Conservation (phyloP, 2,888 invertebrate species). For the Rhagophthalmus giganteus region DNA sequence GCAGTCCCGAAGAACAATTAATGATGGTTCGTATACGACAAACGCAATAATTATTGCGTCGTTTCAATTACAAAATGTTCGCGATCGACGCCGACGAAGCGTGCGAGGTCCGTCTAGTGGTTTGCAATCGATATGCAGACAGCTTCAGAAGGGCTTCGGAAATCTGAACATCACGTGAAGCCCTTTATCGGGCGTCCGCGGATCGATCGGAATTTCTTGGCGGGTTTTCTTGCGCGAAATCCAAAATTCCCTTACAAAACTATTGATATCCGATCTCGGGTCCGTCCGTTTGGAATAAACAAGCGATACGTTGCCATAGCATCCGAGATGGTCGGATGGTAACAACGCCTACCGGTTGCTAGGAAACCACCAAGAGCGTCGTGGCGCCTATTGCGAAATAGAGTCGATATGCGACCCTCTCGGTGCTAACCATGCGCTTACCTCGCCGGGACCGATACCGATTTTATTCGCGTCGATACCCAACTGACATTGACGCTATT, state of each 20-base stretch:
- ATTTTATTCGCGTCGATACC: conserved; percentile 35
- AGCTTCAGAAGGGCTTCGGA: conserved; percentile 38
- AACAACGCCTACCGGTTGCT: conserved; percentile 47
- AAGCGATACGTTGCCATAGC: conserved; percentile 48
- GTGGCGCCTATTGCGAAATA: conserved; percentile 48
- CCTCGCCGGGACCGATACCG: conserved; percentile 38
- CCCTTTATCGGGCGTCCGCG: conserved; percentile 30
- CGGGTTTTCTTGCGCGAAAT: conserved; percentile 26
- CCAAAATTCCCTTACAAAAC: conserved; percentile 27
- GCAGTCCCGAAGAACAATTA: conserved; percentile 46
- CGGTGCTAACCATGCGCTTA: conserved; percentile 46
- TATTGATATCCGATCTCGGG: conserved; percentile 38
- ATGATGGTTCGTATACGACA: conserved; percentile 45
- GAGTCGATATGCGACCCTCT: conserved; percentile 50
- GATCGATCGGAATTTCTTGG: conserved; percentile 28
- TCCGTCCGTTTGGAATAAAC: conserved; percentile 32
- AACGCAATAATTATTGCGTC: too few relatives aligned
- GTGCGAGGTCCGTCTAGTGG: conserved; percentile 26
- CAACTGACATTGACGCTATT: conserved; percentile 35
- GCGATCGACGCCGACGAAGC: conserved; percentile 24
- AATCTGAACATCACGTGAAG: conserved; percentile 34
- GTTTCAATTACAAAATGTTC: too few relatives aligned
- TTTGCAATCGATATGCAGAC: conserved; percentile 40
- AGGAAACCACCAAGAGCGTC: conserved; percentile 46
- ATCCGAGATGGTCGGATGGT: conserved; percentile 46